Evolutionary conservation across 1,140 invertebrate species (phyloP), one percentile per base, ranked within the genome.

Genomic region (Pantala flavescens): DNA sequence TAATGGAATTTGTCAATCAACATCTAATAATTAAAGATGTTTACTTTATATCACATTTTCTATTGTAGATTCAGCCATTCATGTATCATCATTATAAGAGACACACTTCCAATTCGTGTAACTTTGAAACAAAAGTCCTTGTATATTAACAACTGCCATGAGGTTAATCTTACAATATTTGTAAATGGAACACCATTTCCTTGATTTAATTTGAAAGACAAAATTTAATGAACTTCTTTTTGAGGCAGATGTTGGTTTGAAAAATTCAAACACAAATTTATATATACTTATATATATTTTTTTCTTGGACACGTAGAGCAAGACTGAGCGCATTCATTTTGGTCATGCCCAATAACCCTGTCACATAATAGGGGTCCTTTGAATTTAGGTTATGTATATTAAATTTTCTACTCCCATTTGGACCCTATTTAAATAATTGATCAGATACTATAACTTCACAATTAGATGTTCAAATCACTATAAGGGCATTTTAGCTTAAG

Each of bases 1-100:
- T 63, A 63, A 63, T 63, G 49, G 49, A 63, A 63, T 63, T 63
- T 63, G 49, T 63, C 49, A 63, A 63, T 63, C 49, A 63, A 63
- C 49, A 63, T 21, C 49, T 63, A 63, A 63, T 63, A 63, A 63
- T 63, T 63, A 63, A 63, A 63, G 49, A 63, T 63, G 49, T 63
- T 63, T 63, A 19, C 16, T 63, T 63, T 63, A 63, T 63, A 63
- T 63, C 49, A 63, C 49, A 63, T 63, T 63, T 63, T 63, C 49
- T 63, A 63, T 63, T 63, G 49, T 63, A 21, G 49, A 63, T 63
- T 63, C 49, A 63, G 49, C 49, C n/a, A 21, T 63, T 3, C 49
- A 63, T 63, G 14, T 63, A 21, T 63, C 49, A n/a, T n/a, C n/a
- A 16, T 63, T 63, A 21, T 63, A 19, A 63, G 49, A 63, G n/a